These are phyloP conservation scores for Xestia xanthographa DNA, from an alignment of 2,888 invertebrate genomes.

Conservation along the genomic window DNA sequence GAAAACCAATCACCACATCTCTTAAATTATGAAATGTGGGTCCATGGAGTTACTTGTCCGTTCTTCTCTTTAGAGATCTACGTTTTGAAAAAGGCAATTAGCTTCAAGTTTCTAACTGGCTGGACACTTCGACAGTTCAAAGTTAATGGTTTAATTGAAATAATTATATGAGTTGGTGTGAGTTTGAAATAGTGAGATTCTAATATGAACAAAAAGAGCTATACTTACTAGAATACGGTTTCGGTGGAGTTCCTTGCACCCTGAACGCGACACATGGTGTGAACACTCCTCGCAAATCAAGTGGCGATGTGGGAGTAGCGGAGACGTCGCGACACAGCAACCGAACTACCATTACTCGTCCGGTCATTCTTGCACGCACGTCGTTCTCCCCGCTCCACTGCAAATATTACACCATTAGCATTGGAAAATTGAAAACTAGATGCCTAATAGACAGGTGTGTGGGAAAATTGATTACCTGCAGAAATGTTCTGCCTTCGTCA, in stretches of 20 bases:
- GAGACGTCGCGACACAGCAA: conserved; percentile 94
- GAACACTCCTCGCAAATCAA: conserved; percentile 92
- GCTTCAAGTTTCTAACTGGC: background rate
- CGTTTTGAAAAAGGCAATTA: background rate
- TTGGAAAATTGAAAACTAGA: conserved; percentile 20
- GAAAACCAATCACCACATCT: conserved; percentile 67
- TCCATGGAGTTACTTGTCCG: background rate
- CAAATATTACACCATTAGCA: conserved; percentile 64
- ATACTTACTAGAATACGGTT: conserved; percentile 84
- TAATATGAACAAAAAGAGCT: background rate
- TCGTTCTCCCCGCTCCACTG: conserved; percentile 97
- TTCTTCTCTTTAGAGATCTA: background rate
- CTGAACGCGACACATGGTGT: conserved; percentile 96
- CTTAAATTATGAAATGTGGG: background rate
- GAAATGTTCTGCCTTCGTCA: conserved; percentile 95
- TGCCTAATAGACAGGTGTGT: conserved; percentile 2
- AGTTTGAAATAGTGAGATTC: background rate
- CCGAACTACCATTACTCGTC: conserved; percentile 94
- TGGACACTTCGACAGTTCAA: background rate
- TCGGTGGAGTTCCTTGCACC: conserved; percentile 95
- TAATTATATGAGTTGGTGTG: background rate
- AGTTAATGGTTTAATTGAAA: background rate
- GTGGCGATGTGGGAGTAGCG: conserved; percentile 87
- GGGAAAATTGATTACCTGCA: conserved; percentile 90
- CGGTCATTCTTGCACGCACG: conserved; percentile 94